phyloP scores from a whole-genome alignment of 2,113 vertebrate species.

The Nannospalax galili region DNA sequence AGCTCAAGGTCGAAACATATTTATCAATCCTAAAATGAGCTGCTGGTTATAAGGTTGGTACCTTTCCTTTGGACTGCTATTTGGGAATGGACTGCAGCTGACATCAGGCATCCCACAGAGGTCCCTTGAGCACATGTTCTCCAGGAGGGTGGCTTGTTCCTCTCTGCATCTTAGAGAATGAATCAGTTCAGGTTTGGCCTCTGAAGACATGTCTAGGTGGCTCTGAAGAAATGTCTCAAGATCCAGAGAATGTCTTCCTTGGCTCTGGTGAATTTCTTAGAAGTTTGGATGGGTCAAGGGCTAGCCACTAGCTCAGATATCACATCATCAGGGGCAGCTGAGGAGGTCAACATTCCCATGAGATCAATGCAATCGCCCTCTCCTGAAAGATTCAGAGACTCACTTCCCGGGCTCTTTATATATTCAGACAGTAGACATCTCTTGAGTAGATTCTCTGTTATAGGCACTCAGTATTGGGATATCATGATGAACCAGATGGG shows the following conservation, averaged over 20 bases:
- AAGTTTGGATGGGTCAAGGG: background rate
- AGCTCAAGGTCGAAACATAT: constrained; percentile 62
- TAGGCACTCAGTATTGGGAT: background rate
- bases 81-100: background rate
- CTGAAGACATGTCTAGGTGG: background rate
- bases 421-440: background rate
- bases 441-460: background rate
- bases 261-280: background rate
- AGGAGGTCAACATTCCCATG: background rate
- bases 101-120: background rate
- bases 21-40: constrained; percentile 70
- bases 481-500: background rate
- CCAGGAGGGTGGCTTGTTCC: background rate
- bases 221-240: constrained; percentile 20
- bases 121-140: constrained; percentile 9
- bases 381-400: constrained; percentile 3
- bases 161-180: constrained; percentile 16
- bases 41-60: constrained; percentile 42
- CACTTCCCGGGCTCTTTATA: background rate
- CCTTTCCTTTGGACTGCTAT: constrained; percentile 57
- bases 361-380: background rate
- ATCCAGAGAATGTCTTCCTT: background rate
- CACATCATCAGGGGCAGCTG: background rate
- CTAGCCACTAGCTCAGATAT: background rate
- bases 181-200: background rate